Conservation (phyloP, 30 jellyfish, hydroid and myxozoan genomes). For the Nemopilema nomurai region DNA sequence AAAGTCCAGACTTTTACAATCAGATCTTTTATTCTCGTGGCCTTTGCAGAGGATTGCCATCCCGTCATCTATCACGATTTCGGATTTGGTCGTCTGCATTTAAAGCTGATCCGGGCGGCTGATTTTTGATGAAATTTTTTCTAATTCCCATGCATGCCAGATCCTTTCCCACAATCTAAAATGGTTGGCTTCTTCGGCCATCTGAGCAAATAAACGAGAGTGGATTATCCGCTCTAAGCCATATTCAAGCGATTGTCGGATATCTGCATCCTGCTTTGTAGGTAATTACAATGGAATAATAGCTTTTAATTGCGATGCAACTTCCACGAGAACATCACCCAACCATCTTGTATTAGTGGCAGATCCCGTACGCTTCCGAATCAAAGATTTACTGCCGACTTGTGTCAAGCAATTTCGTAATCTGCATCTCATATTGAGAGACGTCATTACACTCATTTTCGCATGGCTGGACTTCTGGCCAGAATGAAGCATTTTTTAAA, state of each 20-base stretch:
- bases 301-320: constrained; percentile 7
- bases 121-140: not conserved
- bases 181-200: constrained; percentile 23
- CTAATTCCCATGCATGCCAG: constrained; percentile 24
- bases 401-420: not conserved
- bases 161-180: constrained; percentile 9
- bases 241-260: constrained; percentile 28
- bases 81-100: not conserved
- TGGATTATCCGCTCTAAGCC: constrained; percentile 56
- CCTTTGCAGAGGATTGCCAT: too few species aligned
- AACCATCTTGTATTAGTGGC: constrained; percentile 26
- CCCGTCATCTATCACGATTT: not conserved
- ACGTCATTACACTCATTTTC: not conserved
- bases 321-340: constrained; percentile 32
- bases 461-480: too few species aligned
- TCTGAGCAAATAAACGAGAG: constrained; percentile 11
- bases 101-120: not conserved
- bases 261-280: constrained; percentile 25
- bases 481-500: too few species aligned
- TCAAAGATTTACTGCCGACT: constrained; percentile 4
- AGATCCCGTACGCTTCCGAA: constrained; percentile 20
- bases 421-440: not conserved
- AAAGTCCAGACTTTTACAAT: too few species aligned
- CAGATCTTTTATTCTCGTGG: too few species aligned
- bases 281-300: constrained; percentile 4